These are phyloP conservation scores for Ellobium chinense DNA, from an alignment of 2,888 invertebrate species.

Conservation along the genomic window DNA sequence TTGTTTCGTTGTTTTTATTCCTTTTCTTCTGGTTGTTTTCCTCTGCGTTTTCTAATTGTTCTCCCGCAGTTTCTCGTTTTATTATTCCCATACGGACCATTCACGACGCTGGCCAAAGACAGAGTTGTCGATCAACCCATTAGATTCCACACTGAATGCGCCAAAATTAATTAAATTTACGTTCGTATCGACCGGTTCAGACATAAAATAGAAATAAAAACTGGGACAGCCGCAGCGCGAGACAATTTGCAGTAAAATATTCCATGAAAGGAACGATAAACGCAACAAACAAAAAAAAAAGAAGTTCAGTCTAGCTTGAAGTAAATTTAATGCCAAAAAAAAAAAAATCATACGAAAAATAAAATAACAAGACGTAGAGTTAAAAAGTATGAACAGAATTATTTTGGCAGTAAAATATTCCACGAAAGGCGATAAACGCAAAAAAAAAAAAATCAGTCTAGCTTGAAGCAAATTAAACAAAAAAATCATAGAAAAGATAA, in stretches of 20 bases:
- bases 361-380: no score
- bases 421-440: no score
- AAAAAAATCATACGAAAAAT: no score
- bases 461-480: no score
- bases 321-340: not conserved
- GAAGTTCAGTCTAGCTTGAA: no score
- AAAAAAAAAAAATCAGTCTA: no score
- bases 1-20: not conserved
- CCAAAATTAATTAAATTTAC: constrained; percentile 34
- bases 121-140: constrained; percentile 14
- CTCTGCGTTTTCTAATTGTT: not conserved
- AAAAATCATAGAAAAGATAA: no score
- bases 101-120: constrained; percentile 3
- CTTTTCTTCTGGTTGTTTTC: not conserved
- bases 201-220: not conserved
- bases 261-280: not conserved
- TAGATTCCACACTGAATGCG: constrained; percentile 19
- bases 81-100: constrained; percentile 9
- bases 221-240: not conserved
- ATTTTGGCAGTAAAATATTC: no score
- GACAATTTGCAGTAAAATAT: not conserved
- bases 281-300: not conserved
- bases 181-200: not conserved
- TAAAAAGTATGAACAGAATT: no score
- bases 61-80: not conserved